Percentiles rank a stretch among this genome's conserved stretches.
Conservation (phyloP, 2,888 invertebrate species). For the Resseliella maxima region DNA sequence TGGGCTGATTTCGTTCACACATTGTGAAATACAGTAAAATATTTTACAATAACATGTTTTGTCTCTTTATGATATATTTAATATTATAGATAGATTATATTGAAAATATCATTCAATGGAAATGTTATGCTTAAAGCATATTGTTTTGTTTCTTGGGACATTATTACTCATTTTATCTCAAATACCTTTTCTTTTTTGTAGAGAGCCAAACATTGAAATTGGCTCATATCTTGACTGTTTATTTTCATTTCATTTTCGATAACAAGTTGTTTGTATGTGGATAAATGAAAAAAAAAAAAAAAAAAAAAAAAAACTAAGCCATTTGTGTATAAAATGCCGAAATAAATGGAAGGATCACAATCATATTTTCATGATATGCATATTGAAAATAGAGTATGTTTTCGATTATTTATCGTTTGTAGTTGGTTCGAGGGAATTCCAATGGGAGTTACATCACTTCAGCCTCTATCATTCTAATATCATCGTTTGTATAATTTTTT, state of each 20-base stretch:
- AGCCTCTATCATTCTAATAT: slow-evolving; percentile 8
- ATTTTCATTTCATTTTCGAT: neutral
- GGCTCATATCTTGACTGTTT: neutral
- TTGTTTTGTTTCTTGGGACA: neutral
- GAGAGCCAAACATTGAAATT: neutral
- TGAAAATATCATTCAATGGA: neutral
- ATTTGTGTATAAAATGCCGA: neutral
- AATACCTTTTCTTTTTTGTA: neutral
- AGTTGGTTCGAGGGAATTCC: neutral
- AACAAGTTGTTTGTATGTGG: neutral
- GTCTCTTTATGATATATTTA: too few relatives aligned
- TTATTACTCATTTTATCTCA: neutral
- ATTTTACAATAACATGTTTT: too few relatives aligned
- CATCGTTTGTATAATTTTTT: neutral
- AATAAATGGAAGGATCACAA: neutral
- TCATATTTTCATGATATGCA: neutral
- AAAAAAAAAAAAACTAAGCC: too few relatives aligned
- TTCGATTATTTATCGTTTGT: neutral
- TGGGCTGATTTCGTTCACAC: too few relatives aligned
- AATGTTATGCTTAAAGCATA: neutral
- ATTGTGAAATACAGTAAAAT: too few relatives aligned
- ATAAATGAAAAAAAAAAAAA: too few relatives aligned
- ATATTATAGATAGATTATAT: too few relatives aligned
- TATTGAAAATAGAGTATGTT: neutral
- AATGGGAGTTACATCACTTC: neutral